Evolutionary conservation across 2,888 invertebrate genomes (phyloP).

Genomic region (Dynastes tityus): DNA sequence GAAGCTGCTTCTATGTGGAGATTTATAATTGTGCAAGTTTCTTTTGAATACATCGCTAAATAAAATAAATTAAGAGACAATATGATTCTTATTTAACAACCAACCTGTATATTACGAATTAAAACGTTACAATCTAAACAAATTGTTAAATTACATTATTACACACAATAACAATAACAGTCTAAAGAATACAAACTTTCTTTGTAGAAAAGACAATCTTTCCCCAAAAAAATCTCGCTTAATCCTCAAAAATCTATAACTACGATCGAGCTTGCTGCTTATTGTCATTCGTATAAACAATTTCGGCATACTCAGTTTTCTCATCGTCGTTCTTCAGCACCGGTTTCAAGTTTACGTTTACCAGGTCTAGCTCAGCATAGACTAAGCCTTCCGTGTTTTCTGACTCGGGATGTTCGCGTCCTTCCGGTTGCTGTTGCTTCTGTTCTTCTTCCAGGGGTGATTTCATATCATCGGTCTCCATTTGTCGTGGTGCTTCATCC

Average conservation of each 20-base stretch:
- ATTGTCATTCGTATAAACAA: conserved; percentile 80
- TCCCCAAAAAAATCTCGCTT: no score
- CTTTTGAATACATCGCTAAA: no score
- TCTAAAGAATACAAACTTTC: background rate
- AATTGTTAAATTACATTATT: background rate
- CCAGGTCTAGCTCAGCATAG: conserved; percentile 81
- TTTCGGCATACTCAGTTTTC: conserved; percentile 86
- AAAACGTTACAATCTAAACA: background rate
- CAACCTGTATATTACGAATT: conserved; percentile 6
- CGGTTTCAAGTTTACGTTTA: conserved; percentile 69
- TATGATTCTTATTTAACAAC: background rate
- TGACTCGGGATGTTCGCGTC: conserved; percentile 47
- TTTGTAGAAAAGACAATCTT: background rate
- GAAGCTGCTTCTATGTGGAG: no score
- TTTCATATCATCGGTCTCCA: conserved; percentile 52
- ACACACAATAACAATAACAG: background rate
- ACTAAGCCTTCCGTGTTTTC: conserved; percentile 73
- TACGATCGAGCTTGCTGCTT: conserved; percentile 22
- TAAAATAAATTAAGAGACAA: no score
- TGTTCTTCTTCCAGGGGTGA: conserved; percentile 48
- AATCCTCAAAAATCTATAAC: background rate
- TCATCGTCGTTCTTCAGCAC: conserved; percentile 72
- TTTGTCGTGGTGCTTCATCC: conserved; percentile 53
- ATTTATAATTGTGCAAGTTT: no score
- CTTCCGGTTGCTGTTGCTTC: conserved; percentile 48